These are phyloP conservation scores for Argyresthia albistria DNA, from an alignment of 2,888 invertebrate species.

Conservation along the genomic window DNA sequence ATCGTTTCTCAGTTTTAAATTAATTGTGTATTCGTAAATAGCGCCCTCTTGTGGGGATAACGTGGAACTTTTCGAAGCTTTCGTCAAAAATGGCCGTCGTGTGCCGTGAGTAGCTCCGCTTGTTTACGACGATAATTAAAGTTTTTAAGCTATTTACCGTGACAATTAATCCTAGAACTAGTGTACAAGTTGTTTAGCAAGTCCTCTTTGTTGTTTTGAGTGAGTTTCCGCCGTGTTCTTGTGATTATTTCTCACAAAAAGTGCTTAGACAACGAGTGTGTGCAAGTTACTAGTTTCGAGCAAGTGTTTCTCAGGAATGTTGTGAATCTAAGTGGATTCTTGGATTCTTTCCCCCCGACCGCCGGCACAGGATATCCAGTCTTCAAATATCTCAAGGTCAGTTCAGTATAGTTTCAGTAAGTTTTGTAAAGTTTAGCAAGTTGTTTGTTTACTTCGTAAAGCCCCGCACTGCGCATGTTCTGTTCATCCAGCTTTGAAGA, in stretches of 20 bases:
- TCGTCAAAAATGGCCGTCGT: constrained; percentile 68
- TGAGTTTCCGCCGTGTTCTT: constrained; percentile 31
- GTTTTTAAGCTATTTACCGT: constrained; percentile 43
- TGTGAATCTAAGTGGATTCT: constrained; percentile 62
- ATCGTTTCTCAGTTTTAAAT: no score
- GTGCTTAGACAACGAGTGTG: constrained; percentile 46
- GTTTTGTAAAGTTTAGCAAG: constrained; percentile 38
- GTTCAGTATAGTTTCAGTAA: constrained; percentile 18
- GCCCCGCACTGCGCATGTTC: constrained; percentile 56
- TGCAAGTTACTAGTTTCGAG: constrained; percentile 52
- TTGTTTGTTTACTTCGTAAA: constrained; percentile 55
- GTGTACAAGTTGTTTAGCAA: constrained; percentile 27
- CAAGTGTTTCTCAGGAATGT: constrained; percentile 58
- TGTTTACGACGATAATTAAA: constrained; percentile 57
- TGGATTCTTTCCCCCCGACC: constrained; percentile 24
- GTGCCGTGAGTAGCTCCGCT: constrained; percentile 59
- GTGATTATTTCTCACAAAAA: constrained; percentile 50
- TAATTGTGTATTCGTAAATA: constrained; percentile 1
- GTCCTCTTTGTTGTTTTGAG: constrained; percentile 21
- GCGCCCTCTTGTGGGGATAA: constrained; percentile 47
- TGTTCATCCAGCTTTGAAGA: constrained; percentile 10
- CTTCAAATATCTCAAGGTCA: constrained; percentile 43
- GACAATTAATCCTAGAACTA: constrained; percentile 29
- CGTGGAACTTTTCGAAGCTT: constrained; percentile 49
- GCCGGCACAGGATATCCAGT: constrained; percentile 26